phyloP scores from a whole-genome alignment of 2,797 vertebrate species.

The Periophthalmus magnuspinnatus region DNA sequence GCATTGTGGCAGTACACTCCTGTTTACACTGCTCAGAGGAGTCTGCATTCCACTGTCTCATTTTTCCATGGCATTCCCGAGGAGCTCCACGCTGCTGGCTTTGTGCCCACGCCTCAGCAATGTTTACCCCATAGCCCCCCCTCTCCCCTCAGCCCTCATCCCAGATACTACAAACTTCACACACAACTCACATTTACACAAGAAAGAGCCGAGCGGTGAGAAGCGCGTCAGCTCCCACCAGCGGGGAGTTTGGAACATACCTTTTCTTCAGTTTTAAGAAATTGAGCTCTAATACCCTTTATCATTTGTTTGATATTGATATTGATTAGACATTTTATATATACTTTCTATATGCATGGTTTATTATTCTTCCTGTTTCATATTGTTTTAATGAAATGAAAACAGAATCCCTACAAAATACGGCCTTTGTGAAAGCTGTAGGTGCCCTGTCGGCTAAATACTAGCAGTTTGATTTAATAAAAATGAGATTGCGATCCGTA shows the following conservation, averaged over 20 bases:
- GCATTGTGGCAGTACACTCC: conserved; percentile 70
- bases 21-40: conserved; percentile 82
- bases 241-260: conserved; percentile 18
- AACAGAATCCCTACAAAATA: too few species aligned
- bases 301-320: background rate
- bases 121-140: conserved; percentile 33
- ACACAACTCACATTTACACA: conserved; percentile 51
- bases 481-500: too few species aligned
- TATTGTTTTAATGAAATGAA: too few species aligned
- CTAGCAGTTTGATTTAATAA: too few species aligned
- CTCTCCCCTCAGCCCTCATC: conserved; percentile 7
- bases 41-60: conserved; percentile 82
- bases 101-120: conserved; percentile 57
- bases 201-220: conserved; percentile 37
- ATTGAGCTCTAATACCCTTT: background rate
- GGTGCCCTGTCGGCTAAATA: too few species aligned
- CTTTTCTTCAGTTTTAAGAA: background rate
- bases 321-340: too few species aligned
- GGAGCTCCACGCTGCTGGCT: conserved; percentile 71
- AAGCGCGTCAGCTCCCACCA: conserved; percentile 16
- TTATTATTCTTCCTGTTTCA: too few species aligned
- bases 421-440: too few species aligned
- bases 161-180: conserved; percentile 41
- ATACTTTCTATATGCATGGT: too few species aligned
- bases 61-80: conserved; percentile 81